Percentiles rank a stretch among this genome's conserved stretches.
These are phyloP conservation scores for Drosophila pallidifrons DNA, from an alignment of 1,140 invertebrate species.

Conservation along the genomic window DNA sequence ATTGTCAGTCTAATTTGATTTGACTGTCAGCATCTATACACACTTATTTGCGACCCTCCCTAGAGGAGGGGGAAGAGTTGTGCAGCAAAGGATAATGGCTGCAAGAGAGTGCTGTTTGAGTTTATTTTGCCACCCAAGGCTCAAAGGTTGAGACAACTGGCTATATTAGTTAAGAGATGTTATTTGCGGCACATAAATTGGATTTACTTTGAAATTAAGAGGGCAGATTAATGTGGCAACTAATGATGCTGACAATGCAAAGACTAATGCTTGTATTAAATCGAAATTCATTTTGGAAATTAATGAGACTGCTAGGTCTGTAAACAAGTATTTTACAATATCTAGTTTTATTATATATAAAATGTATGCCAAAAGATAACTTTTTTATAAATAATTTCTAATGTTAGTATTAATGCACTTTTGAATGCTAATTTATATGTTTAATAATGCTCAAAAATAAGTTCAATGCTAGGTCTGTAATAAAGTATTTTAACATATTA, in stretches of 20 bases:
- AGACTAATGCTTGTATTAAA: background rate
- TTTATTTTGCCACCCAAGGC: constrained; percentile 16
- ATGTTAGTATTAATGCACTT: no score
- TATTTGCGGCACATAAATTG: background rate
- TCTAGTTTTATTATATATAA: no score
- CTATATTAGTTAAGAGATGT: background rate
- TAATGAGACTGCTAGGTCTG: no score
- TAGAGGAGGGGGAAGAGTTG: background rate
- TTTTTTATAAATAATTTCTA: no score
- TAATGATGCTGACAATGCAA: background rate
- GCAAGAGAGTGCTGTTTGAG: constrained; percentile 6
- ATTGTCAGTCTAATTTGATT: constrained; percentile 75
- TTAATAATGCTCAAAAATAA: no score
- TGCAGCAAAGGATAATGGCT: background rate
- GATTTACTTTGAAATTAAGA: no score
- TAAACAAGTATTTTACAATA: no score
- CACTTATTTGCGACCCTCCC: constrained; percentile 45
- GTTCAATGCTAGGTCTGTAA: no score
- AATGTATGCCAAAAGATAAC: no score
- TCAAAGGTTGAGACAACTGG: background rate
- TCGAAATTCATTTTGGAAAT: no score
- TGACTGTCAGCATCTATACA: constrained; percentile 18
- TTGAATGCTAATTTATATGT: no score
- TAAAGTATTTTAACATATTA: no score
- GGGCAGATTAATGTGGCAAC: background rate